Evolutionary conservation across 2,888 invertebrate genomes (phyloP), one percentile per base, ranked within the genome.

Genomic region (Perizoma affinitatum): DNA sequence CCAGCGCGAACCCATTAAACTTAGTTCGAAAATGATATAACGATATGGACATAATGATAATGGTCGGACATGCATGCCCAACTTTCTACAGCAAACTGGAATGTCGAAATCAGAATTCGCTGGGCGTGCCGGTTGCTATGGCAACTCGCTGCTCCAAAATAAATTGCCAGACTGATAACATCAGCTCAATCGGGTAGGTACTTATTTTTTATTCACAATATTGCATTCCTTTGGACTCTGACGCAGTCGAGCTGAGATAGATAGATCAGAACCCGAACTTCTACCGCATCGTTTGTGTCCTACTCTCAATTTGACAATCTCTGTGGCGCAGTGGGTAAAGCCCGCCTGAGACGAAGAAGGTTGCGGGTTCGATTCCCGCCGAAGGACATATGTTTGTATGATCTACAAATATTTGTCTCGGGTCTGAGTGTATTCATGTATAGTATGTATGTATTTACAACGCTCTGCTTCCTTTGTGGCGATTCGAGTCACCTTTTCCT

Each of bases 131-230:
- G 60, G 84, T 86, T 80, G 79, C 84, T 79, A 86, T 87, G 71
- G 87, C 82, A 84, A 86, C 87, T 60, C 72, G 68, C 62, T 72
- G 74, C 76, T 76, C 76, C 82, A 80, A 58, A 82, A 85, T 84
- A 83, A 83, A 82, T 84, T 83, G 79, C 72, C 73, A 73, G 49
- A 61, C 69, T 62, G 79, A 83, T 84, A 80, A 70, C 73, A 80
- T 82, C 82, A 69, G 62, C 73, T 75, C 72, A 73, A 73, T 72
- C 71, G 70, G 61, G 70, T 65, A 72, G 73, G 22, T 22, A 22
- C 75, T 70, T 73, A 69, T 78, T 78, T 83, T 81, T 79, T 79
- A 76, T 77, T 76, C 74, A 71, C 73, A 74, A 78, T 76, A 78
- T 79, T 79, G 83, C 84, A 84, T 84, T 83, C 85, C 83, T 76